Percentiles rank a stretch among this genome's conserved stretches.
Evolutionary conservation across 2,888 invertebrate genomes (phyloP).

Genomic region (Megalurothrips usitatus): DNA sequence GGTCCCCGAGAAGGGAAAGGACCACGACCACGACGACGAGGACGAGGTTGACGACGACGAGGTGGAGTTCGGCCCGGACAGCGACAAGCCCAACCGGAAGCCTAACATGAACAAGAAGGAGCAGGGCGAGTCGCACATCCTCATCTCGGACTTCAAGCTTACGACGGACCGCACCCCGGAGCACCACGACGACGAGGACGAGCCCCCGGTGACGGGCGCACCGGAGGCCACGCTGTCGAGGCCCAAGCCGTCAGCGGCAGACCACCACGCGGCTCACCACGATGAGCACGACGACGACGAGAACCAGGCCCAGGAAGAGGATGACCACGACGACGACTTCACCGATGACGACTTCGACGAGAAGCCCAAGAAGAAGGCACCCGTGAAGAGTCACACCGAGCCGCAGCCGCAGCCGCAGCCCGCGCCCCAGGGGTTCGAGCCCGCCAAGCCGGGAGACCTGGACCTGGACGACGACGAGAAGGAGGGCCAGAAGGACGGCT

Average conservation of each 20-base stretch:
- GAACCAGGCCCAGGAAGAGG: not conserved
- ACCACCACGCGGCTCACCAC: not conserved
- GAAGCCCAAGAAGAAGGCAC: not conserved
- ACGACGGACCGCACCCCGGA: not conserved
- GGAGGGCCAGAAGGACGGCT: not conserved
- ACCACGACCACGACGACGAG: slow-evolving; percentile 33
- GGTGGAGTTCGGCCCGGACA: slow-evolving; percentile 40
- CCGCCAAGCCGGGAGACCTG: not conserved
- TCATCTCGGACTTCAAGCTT: slow-evolving; percentile 10
- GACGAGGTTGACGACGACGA: slow-evolving; percentile 41
- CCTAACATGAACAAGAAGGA: slow-evolving; percentile 45
- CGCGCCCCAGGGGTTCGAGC: not conserved
- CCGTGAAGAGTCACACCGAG: not conserved
- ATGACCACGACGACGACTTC: not conserved
- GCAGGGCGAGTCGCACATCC: slow-evolving; percentile 45
- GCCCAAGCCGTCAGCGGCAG: not conserved
- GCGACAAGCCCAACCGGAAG: not conserved
- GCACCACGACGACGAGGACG: not conserved
- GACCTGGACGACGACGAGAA: not conserved
- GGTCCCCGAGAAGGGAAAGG: slow-evolving; percentile 32
- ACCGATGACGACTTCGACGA: not conserved
- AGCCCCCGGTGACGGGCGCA: not conserved
- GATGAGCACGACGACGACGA: not conserved
- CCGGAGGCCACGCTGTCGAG: not conserved
- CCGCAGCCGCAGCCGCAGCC: not conserved